Evolutionary conservation across 2,888 invertebrate genomes (phyloP).

Genomic region (Melieria picta): DNA sequence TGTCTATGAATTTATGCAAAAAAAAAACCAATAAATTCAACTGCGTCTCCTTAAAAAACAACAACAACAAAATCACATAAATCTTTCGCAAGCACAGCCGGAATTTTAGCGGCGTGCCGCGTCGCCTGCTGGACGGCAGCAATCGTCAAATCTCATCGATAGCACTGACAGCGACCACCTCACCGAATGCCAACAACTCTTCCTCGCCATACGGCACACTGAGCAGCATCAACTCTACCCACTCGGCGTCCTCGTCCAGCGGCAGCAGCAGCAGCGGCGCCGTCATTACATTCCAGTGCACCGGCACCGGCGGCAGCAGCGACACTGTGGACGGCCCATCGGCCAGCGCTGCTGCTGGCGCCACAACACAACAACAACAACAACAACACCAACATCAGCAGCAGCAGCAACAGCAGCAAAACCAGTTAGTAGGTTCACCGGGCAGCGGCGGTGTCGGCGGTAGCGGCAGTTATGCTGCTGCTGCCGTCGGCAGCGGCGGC

Average conservation of each 20-base stretch:
- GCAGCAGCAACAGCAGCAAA: conserved; percentile 33
- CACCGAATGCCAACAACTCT: conserved; percentile 42
- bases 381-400: conserved; percentile 35
- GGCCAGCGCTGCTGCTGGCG: conserved; percentile 2
- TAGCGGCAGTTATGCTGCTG: conserved; percentile 23
- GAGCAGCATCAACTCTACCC: conserved; percentile 60
- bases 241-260: conserved; percentile 58
- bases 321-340: conserved; percentile 48
- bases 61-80: not conserved
- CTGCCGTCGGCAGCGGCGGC: conserved; percentile 33
- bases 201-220: conserved; percentile 59
- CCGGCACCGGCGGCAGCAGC: conserved; percentile 42
- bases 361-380: conserved; percentile 31
- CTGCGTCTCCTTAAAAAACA: not conserved
- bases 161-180: conserved; percentile 50
- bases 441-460: conserved; percentile 29
- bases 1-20: conserved; percentile 30
- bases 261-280: conserved; percentile 61
- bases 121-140: conserved; percentile 65
- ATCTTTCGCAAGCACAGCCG: conserved; percentile 44
- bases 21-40: conserved; percentile 13
- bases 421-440: conserved; percentile 38
- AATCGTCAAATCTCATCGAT: conserved; percentile 58
- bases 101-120: conserved; percentile 65
- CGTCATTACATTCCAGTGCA: conserved; percentile 61